These are phyloP conservation scores for Hydropsyche betteni DNA, from an alignment of 2,888 invertebrate species.

Conservation along the genomic window DNA sequence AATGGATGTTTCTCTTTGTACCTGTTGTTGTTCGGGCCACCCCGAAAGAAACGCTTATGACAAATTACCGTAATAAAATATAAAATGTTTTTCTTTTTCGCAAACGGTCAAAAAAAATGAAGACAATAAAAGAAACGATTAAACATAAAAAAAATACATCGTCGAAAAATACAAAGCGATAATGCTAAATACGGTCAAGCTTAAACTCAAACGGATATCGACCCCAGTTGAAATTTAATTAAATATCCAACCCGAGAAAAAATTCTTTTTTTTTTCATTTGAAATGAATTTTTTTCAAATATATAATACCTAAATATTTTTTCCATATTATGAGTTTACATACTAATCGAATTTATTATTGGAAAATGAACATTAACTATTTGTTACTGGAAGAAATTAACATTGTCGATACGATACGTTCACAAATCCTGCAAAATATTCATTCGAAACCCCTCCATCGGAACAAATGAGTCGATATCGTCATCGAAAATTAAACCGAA, in stretches of 20 bases:
- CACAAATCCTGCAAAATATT: no score
- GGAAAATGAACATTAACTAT: no score
- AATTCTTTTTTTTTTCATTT: neutral
- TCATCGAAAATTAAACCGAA: constrained; percentile 25
- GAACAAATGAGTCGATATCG: constrained; percentile 5
- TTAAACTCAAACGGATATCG: constrained; percentile 3
- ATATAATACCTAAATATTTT: no score
- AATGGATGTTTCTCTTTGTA: constrained; percentile 16
- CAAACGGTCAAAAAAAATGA: neutral
- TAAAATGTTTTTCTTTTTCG: constrained; percentile 15
- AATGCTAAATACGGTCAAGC: neutral
- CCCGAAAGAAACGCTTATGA: constrained; percentile 23
- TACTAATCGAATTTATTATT: no score
- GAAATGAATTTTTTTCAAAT: no score
- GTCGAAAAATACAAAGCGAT: neutral
- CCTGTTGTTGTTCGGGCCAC: constrained; percentile 23
- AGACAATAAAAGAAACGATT: constrained; percentile 18
- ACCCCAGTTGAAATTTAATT: constrained; percentile 22
- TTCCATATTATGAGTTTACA: no score
- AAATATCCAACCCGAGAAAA: neutral
- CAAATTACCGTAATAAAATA: constrained; percentile 29
- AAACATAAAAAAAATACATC: neutral
- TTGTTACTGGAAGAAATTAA: no score
- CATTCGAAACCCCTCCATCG: neutral
- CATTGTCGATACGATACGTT: no score